Percentiles rank a stretch among this genome's conserved stretches.
These are phyloP conservation scores for Semotilus atromaculatus DNA, from an alignment of 2,797 vertebrate genomes.

Conservation along the genomic window DNA sequence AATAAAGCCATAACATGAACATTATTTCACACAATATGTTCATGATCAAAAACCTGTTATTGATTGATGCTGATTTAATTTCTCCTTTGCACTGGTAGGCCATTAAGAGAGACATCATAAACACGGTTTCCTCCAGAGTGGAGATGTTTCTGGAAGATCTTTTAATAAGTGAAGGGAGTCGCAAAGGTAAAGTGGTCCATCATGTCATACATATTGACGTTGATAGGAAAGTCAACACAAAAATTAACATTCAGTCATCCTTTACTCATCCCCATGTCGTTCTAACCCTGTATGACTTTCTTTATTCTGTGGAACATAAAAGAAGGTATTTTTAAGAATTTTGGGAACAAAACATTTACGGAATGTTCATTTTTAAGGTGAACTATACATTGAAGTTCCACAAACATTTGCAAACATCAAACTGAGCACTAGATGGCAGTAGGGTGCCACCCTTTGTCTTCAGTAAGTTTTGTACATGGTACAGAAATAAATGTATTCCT, in stretches of 20 bases:
- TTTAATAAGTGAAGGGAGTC: constrained; percentile 76
- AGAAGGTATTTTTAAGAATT: neutral
- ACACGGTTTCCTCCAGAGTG: constrained; percentile 86
- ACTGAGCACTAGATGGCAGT: constrained; percentile 21
- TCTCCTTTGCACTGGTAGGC: constrained; percentile 72
- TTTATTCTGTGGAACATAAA: neutral
- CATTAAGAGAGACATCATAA: constrained; percentile 90
- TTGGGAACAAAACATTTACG: neutral
- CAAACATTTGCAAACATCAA: constrained; percentile 1
- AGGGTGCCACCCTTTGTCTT: neutral
- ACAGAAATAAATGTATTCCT: neutral
- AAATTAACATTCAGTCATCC: neutral
- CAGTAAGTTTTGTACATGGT: neutral
- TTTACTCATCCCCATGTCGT: neutral
- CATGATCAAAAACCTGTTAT: neutral
- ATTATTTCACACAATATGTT: constrained; percentile 6
- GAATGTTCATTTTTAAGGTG: neutral
- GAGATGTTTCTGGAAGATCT: constrained; percentile 92
- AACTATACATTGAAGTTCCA: neutral
- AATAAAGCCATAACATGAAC: neutral
- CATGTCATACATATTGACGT: neutral
- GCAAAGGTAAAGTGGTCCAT: constrained; percentile 69
- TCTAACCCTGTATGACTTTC: neutral
- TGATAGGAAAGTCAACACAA: neutral
- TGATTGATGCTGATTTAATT: neutral